These are phyloP conservation scores for Brotula barbata DNA, from an alignment of 2,797 vertebrate genomes.

Conservation along the genomic window DNA sequence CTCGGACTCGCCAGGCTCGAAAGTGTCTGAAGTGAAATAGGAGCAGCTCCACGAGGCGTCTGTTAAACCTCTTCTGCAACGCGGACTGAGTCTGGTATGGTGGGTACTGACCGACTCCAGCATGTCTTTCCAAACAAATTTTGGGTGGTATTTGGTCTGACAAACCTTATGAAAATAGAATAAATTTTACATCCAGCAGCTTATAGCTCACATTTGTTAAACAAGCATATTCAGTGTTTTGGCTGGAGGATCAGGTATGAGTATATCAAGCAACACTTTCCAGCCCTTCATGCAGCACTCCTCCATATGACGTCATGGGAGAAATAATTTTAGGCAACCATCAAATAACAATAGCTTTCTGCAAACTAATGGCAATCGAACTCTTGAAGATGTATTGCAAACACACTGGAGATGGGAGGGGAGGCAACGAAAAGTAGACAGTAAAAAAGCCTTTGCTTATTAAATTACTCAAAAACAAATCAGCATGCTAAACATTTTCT, in stretches of 20 bases:
- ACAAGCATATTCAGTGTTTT: slow-evolving; percentile 15
- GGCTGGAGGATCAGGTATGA: slow-evolving; percentile 34
- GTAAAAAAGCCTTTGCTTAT: not conserved
- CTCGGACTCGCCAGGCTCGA: slow-evolving; percentile 30
- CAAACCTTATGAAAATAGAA: slow-evolving; percentile 45
- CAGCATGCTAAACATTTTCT: not conserved
- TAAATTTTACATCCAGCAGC: slow-evolving; percentile 45
- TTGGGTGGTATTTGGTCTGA: slow-evolving; percentile 49
- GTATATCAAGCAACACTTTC: slow-evolving; percentile 41
- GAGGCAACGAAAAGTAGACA: slow-evolving; percentile 18
- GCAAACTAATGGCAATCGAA: slow-evolving; percentile 13
- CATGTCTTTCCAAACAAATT: slow-evolving; percentile 50
- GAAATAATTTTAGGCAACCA: slow-evolving; percentile 17
- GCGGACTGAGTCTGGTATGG: slow-evolving; percentile 34
- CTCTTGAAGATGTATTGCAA: slow-evolving; percentile 34
- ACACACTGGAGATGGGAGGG: slow-evolving; percentile 14
- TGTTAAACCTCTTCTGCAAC: slow-evolving; percentile 57
- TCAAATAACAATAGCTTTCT: slow-evolving; percentile 29
- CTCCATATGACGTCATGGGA: slow-evolving; percentile 51
- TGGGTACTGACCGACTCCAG: slow-evolving; percentile 44
- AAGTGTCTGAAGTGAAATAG: slow-evolving; percentile 64
- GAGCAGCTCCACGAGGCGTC: slow-evolving; percentile 56
- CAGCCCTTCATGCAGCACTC: slow-evolving; percentile 26
- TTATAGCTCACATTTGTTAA: slow-evolving; percentile 26
- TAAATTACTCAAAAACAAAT: slow-evolving; percentile 15